Conservation (phyloP, 1,140 invertebrate species). For the Lordiphosa collinella region DNA sequence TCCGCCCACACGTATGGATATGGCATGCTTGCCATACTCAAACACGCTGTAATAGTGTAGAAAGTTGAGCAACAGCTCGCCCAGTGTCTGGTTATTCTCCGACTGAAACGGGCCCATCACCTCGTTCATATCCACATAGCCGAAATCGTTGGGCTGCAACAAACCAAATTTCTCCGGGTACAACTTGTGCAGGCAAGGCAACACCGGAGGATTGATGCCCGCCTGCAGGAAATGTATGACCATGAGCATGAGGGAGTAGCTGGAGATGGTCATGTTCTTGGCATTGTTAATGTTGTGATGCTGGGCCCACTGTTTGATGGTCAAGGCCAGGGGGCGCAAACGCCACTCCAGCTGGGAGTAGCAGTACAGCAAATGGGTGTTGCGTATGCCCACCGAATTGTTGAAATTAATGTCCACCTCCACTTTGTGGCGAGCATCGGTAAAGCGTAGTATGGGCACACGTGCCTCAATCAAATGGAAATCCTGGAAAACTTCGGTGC, state of each 20-base stretch:
- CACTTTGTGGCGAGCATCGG: constrained; percentile 86
- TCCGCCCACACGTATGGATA: constrained; percentile 90
- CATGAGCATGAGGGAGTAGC: constrained; percentile 97
- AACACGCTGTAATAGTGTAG: constrained; percentile 93
- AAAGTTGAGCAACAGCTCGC: constrained; percentile 93
- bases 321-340: constrained; percentile 92
- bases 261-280: constrained; percentile 96
- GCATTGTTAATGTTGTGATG: constrained; percentile 97
- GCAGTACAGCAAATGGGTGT: constrained; percentile 96
- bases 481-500: constrained; percentile 82
- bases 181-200: constrained; percentile 91
- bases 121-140: constrained; percentile 84
- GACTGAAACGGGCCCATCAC: constrained; percentile 82
- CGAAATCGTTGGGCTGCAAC: constrained; percentile 52
- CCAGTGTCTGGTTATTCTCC: constrained; percentile 87
- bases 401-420: constrained; percentile 98
- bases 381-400: constrained; percentile 95
- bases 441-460: constrained; percentile 95
- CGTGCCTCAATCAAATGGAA: constrained; percentile 94
- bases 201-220: constrained; percentile 88
- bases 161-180: constrained; percentile 86
- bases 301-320: constrained; percentile 97
- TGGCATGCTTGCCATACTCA: constrained; percentile 88
- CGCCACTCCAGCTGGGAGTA: constrained; percentile 96
- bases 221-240: constrained; percentile 98